Conservation (phyloP, 2,888 invertebrate genomes). For the Suillia variegata region DNA sequence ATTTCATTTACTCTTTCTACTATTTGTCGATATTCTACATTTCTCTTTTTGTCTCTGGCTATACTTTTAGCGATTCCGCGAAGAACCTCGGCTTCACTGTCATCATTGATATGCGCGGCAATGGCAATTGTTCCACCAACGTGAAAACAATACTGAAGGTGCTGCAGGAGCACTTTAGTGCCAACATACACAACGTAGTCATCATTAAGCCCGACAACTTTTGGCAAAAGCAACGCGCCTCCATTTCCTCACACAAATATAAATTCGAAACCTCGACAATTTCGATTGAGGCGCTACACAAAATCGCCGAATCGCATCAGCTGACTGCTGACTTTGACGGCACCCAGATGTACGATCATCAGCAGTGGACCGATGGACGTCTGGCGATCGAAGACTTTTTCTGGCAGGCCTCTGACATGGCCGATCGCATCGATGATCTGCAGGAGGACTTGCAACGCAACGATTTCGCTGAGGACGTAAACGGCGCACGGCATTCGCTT, state of each 20-base stretch:
- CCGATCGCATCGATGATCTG: conserved; percentile 89
- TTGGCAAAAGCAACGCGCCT: conserved; percentile 99
- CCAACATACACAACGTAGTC: conserved; percentile 89
- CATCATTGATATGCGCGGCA: conserved; percentile 96
- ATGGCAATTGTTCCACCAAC: conserved; percentile 79
- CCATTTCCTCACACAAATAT: conserved; percentile 96
- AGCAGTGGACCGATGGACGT: conserved; percentile 95
- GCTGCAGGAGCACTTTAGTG: conserved; percentile 93
- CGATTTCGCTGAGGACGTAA: conserved; percentile 94
- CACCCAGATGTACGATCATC: conserved; percentile 91
- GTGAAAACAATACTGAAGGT: conserved; percentile 98
- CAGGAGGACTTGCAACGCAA: conserved; percentile 91
- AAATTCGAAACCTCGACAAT: conserved; percentile 99
- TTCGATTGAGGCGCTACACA: conserved; percentile 91
- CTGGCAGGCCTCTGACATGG: conserved; percentile 93
- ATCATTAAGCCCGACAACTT: conserved; percentile 99
- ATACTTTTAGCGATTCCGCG: conserved; percentile 56
- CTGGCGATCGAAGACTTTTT: conserved; percentile 93
- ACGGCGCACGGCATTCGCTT: conserved; percentile 87
- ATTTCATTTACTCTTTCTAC: neutral
- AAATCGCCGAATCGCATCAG: conserved; percentile 91
- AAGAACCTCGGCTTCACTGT: conserved; percentile 88
- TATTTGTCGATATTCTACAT: neutral
- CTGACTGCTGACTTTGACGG: conserved; percentile 94
- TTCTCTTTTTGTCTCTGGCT: neutral